These are phyloP conservation scores for Vultur gryphus DNA, from an alignment of 2,797 vertebrate genomes.

Conservation along the genomic window DNA sequence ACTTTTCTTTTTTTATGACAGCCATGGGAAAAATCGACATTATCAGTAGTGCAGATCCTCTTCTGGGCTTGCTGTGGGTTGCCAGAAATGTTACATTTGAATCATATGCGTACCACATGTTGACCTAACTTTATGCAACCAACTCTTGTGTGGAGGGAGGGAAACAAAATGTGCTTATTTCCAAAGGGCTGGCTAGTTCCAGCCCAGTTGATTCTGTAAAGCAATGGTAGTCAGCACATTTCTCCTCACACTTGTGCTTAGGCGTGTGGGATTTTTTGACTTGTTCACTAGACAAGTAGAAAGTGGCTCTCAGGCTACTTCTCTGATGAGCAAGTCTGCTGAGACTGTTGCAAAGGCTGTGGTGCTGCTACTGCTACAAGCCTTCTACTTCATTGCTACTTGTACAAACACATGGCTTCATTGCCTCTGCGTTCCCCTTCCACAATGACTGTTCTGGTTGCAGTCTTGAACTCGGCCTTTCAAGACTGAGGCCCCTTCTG, in stretches of 20 bases:
- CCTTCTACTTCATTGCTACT: neutral
- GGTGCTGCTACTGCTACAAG: neutral
- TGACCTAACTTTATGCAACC: slow-evolving; percentile 19
- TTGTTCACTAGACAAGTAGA: neutral
- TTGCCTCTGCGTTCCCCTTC: neutral
- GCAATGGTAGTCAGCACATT: neutral
- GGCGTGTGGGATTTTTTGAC: fast-evolving
- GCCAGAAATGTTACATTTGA: neutral
- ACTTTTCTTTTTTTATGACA: neutral
- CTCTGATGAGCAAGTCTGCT: neutral
- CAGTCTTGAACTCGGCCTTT: neutral
- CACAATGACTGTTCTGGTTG: neutral
- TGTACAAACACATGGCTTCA: neutral
- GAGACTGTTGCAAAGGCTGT: neutral
- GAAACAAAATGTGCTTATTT: neutral
- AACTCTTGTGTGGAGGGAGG: neutral
- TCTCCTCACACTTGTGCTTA: neutral
- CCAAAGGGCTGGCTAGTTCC: neutral
- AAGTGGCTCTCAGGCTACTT: neutral
- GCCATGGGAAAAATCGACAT: neutral
- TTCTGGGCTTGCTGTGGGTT: neutral
- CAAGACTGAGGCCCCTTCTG: neutral
- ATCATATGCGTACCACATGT: neutral
- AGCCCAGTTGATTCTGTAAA: neutral
- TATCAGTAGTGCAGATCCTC: neutral